Conservation (phyloP, 2,888 invertebrate species). For the Trachelus iudaicus region DNA sequence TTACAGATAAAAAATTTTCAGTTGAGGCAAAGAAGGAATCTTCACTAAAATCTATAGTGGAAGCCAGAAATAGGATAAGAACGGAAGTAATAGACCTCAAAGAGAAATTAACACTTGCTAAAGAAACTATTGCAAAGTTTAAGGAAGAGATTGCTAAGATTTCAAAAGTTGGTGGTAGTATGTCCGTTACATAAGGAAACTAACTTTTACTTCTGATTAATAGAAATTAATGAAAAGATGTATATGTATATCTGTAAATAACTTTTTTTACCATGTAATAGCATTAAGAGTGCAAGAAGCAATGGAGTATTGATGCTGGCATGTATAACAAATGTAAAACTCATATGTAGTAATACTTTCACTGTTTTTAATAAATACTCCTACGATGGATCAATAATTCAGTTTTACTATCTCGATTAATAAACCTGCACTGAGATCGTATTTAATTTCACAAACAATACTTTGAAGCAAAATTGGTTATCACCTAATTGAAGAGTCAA, state of each 20-base stretch:
- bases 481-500: not conserved
- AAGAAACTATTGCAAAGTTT: slow-evolving; percentile 86
- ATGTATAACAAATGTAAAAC: not conserved
- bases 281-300: not conserved
- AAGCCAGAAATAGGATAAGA: slow-evolving; percentile 84
- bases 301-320: not conserved
- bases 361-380: not conserved
- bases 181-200: slow-evolving; percentile 37
- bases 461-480: not conserved
- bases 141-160: slow-evolving; percentile 78
- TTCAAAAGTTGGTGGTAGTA: slow-evolving; percentile 51
- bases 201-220: not conserved
- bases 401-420: not conserved
- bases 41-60: slow-evolving; percentile 79
- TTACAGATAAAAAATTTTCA: slow-evolving; percentile 66
- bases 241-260: not conserved
- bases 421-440: not conserved
- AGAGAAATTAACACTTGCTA: slow-evolving; percentile 84
- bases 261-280: not conserved
- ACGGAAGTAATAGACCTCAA: slow-evolving; percentile 86
- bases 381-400: not conserved
- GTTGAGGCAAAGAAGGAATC: slow-evolving; percentile 91
- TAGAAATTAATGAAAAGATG: not conserved
- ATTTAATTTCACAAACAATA: not conserved
- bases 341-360: not conserved